These are phyloP conservation scores for Python bivittatus DNA, from an alignment of 2,113 vertebrate genomes.

Conservation along the genomic window DNA sequence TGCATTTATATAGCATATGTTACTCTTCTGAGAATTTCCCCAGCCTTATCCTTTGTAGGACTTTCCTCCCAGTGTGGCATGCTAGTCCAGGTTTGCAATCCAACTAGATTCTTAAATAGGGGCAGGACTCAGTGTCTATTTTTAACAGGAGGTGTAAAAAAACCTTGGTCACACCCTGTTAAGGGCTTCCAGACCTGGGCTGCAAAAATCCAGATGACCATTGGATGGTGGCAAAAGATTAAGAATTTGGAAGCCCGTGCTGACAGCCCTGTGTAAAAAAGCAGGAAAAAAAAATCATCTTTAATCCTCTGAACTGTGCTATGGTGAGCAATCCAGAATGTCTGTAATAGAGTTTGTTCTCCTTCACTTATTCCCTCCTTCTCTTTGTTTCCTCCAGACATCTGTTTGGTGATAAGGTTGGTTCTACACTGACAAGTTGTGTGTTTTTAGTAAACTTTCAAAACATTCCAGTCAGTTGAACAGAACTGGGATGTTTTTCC, in stretches of 20 bases:
- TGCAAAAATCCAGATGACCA: neutral
- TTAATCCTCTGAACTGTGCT: neutral
- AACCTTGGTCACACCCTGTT: neutral
- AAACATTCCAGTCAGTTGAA: constrained; percentile 68
- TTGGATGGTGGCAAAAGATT: neutral
- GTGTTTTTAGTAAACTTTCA: constrained; percentile 68
- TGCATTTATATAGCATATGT: neutral
- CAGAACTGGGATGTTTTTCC: constrained; percentile 56
- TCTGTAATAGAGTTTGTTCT: neutral
- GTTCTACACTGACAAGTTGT: constrained; percentile 57
- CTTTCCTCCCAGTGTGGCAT: neutral
- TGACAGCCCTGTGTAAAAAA: neutral
- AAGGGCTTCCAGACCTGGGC: neutral
- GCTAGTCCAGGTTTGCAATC: neutral
- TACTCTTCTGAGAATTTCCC: neutral
- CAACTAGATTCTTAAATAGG: neutral
- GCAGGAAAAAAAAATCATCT: neutral
- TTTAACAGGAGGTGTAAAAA: neutral
- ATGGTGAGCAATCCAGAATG: neutral
- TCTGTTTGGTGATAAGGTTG: constrained; percentile 29
- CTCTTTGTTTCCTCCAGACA: constrained; percentile 3
- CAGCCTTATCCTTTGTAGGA: neutral
- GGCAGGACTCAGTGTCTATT: neutral
- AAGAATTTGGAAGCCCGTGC: neutral
- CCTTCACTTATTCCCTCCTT: accelerated